Evolutionary conservation across 2,888 invertebrate genomes (phyloP).

Genomic region (Philhelius pedissequus): DNA sequence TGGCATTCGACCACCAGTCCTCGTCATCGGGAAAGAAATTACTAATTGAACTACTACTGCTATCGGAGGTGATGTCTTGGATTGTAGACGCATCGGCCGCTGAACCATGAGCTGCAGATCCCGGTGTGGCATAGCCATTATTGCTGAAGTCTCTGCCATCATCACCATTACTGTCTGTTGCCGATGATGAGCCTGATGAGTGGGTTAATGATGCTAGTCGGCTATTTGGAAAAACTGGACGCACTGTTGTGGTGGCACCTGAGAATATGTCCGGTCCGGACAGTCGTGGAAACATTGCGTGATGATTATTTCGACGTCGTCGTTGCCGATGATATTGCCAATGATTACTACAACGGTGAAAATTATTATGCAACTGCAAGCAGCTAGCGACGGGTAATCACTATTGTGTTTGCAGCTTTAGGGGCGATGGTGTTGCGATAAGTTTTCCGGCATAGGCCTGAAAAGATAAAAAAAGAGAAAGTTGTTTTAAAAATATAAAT

Average conservation of each 20-base stretch:
- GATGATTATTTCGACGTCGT: constrained; percentile 53
- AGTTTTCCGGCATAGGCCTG: background rate
- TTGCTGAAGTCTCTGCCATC: constrained; percentile 47
- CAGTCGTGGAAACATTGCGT: constrained; percentile 77
- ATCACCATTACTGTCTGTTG: constrained; percentile 61
- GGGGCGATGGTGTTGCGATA: background rate
- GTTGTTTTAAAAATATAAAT: background rate
- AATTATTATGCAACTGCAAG: constrained; percentile 18
- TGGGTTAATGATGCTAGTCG: constrained; percentile 72
- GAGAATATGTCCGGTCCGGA: constrained; percentile 75
- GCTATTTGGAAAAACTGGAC: constrained; percentile 77
- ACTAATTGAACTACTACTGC: constrained; percentile 69
- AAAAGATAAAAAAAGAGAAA: constrained; percentile 5
- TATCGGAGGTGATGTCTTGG: constrained; percentile 67
- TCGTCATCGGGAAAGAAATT: constrained; percentile 74
- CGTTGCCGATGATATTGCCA: constrained; percentile 39
- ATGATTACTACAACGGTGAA: constrained; percentile 52
- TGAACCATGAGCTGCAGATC: constrained; percentile 57
- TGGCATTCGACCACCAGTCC: constrained; percentile 79
- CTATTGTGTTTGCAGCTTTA: background rate
- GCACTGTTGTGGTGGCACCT: constrained; percentile 75
- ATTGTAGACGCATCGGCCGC: constrained; percentile 56
- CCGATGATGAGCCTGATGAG: constrained; percentile 67
- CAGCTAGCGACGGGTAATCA: background rate
- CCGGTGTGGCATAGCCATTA: constrained; percentile 57